Base-by-base conservation (phyloP, 2,888 invertebrate genomes). In the Chrysolina haemoptera region DNA sequence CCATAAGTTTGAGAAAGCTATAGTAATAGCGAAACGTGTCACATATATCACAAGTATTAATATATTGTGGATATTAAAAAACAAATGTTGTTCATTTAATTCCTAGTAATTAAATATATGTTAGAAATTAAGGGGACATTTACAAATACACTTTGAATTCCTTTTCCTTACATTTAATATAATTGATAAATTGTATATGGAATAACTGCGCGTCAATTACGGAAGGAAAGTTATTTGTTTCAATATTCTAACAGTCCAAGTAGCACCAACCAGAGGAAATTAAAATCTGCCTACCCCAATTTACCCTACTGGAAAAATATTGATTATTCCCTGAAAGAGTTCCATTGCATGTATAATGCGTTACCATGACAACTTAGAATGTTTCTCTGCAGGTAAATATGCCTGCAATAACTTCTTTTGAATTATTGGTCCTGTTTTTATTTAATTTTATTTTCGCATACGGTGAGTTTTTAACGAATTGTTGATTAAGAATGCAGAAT, bases 241-340 rank as follows among this genome's bases (percentile, higher is more conserved):
- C 20, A 22, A 20, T 4, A 35, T 35, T 8, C 35, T 8, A 8
- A 35, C 35, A 35, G 0, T 35, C 35, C 35, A 4, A 35, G 35
- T 35, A 3, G 35, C 35, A 6, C 35, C 35, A 35, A 35, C 35
- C 0, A 0, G 4, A 46, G n/a, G 1, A 14, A 6, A n/a, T 46
- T 12, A 14, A 20, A 62, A 27, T 1, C 18, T 43, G 35, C 5
- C 10, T n/a, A 4, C 35, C 63, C 40, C 1, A 48, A 48, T 50
- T 5, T n/a, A 50, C 35, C 12, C 27, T 20, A 20, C 65, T 62
- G 66, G 69, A 71, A 69, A 71, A 75, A 66, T 75, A 75, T 75
- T 69, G 75, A 75, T 75, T 71, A 74, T 74, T 70, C 66, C 59
- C 14, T 16, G 48, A 41, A 62, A 14, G 35, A 63, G 18, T 62